These are phyloP conservation scores for Halisarca cf. caerulea DNA, from an alignment of 37 sponge, comb jelly and placozoan genomes.

Conservation along the genomic window DNA sequence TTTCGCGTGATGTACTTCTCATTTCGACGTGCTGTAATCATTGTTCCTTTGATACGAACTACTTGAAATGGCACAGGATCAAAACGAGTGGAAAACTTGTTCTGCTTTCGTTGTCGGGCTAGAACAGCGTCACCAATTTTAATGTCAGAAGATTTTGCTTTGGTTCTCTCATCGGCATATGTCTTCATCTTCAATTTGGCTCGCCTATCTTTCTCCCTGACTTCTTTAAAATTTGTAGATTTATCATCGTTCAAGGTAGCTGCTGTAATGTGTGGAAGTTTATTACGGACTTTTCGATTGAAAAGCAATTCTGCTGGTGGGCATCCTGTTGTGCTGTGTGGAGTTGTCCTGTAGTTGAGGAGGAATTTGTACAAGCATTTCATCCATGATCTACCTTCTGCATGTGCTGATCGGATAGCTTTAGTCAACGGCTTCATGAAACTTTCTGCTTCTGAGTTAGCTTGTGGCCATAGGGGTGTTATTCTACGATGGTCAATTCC, in stretches of 20 bases:
- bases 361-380: conserved; percentile 24
- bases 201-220: conserved; percentile 17
- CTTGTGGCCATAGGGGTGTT: conserved; percentile 26
- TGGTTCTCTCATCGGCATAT: conserved; percentile 3
- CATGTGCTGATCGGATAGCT: conserved; percentile 29
- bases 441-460: not conserved
- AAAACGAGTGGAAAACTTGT: conserved; percentile 45
- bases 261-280: conserved; percentile 24
- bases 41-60: conserved; percentile 26
- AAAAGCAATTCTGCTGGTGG: conserved; percentile 2
- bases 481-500: conserved; percentile 24
- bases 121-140: conserved; percentile 45
- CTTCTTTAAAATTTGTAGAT: not conserved
- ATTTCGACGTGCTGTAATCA: conserved; percentile 45
- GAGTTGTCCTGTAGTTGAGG: too few relatives aligned
- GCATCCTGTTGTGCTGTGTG: too few relatives aligned
- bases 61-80: conserved; percentile 43
- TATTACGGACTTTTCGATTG: conserved; percentile 33
- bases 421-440: conserved; percentile 12
- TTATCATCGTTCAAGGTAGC: too few relatives aligned
- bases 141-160: conserved; percentile 4
- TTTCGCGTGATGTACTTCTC: conserved; percentile 43
- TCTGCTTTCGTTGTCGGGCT: conserved; percentile 29
- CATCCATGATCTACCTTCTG: conserved; percentile 47
- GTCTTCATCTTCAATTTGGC: conserved; percentile 41